Base-by-base conservation (phyloP, 2,113 vertebrate genomes). In the Pseudorasbora parva region DNA sequence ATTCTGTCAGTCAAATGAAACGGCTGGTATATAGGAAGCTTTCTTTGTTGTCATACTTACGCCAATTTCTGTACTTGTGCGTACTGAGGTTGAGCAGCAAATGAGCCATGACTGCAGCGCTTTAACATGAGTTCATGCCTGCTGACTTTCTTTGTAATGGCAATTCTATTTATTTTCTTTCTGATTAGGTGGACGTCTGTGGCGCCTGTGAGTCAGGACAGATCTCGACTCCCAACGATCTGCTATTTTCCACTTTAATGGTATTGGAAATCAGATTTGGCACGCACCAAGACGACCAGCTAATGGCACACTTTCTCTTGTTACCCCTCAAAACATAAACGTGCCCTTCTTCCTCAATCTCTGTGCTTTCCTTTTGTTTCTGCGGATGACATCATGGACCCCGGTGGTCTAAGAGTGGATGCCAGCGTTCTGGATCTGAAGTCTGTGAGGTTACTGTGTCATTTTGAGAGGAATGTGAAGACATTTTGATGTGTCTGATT, bases 331-430 rank as follows among this genome's bases (percentile, higher is more conserved):
- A 59, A 33, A 72, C 23, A 62, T 87, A 85, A 79, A 51, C 37
- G 27, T 77, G 37, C 78, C 73, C 37, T 19, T 71, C 79, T 69
- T 75, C 68, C 76, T 69, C 51, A 47, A 33, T 75, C 47, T 41
- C 74, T 43, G 15, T 12, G 49, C 62, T 68, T 30, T 60, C 43
- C 82, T 82, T 78, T 77, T 57, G 59, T 81, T 80, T 82, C 78
- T 83, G 56, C 21, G 60, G 41, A 88, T 90, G 89, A 91, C 86
- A 88, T 90, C 89, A 91, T 90, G 89, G 56, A 66, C 37, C 64
- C n/a, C 49, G 37, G 57, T 41, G 79, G 78, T 68, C 78, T 59
- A 81, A 81, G 69, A 11, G 25, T 49, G 81, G 78, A 75, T 19
- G 10, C 60, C 41, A 10, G 59, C 19, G 19, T 74, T 47, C 66